phyloP scores from a whole-genome alignment of 1,140 invertebrate species.

The Drosophila kikkawai region DNA sequence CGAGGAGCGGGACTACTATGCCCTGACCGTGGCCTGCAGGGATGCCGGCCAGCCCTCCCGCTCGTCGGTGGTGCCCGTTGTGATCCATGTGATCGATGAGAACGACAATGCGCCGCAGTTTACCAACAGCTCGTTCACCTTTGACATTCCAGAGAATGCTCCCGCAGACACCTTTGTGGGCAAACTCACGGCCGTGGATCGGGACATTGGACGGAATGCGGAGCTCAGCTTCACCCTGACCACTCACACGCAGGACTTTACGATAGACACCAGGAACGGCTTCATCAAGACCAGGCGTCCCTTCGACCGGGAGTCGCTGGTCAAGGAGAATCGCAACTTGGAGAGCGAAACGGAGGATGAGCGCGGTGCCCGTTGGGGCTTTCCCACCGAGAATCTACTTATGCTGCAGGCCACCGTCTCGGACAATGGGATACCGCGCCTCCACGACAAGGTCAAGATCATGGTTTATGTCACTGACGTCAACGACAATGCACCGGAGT shows the following conservation, averaged over 20 bases:
- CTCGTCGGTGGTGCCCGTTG: constrained; percentile 93
- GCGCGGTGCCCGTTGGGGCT: constrained; percentile 60
- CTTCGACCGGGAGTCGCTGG: constrained; percentile 94
- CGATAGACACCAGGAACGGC: constrained; percentile 95
- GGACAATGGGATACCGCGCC: constrained; percentile 93
- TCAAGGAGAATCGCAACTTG: constrained; percentile 85
- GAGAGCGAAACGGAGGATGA: constrained; percentile 46
- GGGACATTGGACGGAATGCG: constrained; percentile 95
- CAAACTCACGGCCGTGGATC: constrained; percentile 94
- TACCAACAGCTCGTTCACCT: constrained; percentile 93
- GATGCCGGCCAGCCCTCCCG: constrained; percentile 91
- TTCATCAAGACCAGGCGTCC: constrained; percentile 94
- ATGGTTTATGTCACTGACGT: constrained; percentile 95
- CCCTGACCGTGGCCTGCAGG: constrained; percentile 92
- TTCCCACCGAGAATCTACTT: constrained; percentile 88
- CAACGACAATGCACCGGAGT: constrained; percentile 96
- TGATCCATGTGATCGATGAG: constrained; percentile 97
- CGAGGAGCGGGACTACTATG: constrained; percentile 95
- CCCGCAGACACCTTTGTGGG: constrained; percentile 95
- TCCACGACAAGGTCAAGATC: constrained; percentile 95
- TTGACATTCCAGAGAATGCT: constrained; percentile 95
- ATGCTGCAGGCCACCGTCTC: constrained; percentile 93
- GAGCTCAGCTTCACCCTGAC: constrained; percentile 95
- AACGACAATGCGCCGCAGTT: constrained; percentile 98
- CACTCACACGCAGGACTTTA: constrained; percentile 92